These are phyloP conservation scores for Sebastes nivosus DNA, from an alignment of 2,797 vertebrate species.

Conservation along the genomic window DNA sequence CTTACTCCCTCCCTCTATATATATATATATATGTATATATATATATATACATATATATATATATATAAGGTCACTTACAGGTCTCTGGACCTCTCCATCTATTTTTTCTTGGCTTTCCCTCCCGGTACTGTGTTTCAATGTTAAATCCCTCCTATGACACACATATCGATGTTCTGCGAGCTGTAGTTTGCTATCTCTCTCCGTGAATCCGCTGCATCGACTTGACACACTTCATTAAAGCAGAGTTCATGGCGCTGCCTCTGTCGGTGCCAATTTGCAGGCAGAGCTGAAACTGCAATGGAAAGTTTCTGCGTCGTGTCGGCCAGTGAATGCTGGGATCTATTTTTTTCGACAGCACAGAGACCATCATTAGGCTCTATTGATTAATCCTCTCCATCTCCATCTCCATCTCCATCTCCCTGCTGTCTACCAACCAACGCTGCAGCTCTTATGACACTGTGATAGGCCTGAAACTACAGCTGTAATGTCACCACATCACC, in stretches of 20 bases:
- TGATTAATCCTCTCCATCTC: not conserved
- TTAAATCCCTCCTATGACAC: not conserved
- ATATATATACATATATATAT: no score
- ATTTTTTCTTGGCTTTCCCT: not conserved
- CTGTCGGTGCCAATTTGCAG: constrained; percentile 6
- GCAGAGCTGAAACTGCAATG: constrained; percentile 12
- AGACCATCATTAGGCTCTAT: constrained; percentile 20
- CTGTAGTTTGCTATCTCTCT: not conserved
- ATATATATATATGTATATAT: no score
- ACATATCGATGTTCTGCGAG: not conserved
- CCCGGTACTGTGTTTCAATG: not conserved
- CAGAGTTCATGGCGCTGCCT: not conserved
- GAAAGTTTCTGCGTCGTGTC: not conserved
- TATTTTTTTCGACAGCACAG: not conserved
- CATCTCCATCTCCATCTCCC: not conserved
- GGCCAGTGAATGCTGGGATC: not conserved
- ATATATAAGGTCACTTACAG: not conserved
- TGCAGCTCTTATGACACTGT: not conserved
- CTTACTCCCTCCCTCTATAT: not conserved
- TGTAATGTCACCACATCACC: not conserved
- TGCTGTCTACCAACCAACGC: not conserved
- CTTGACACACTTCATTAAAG: constrained; percentile 5
- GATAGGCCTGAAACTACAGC: not conserved
- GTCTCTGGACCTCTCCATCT: not conserved
- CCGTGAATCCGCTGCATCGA: constrained; percentile 4